Base-by-base conservation (phyloP, 1,140 invertebrate species). In the Drosophila eugracilis region DNA sequence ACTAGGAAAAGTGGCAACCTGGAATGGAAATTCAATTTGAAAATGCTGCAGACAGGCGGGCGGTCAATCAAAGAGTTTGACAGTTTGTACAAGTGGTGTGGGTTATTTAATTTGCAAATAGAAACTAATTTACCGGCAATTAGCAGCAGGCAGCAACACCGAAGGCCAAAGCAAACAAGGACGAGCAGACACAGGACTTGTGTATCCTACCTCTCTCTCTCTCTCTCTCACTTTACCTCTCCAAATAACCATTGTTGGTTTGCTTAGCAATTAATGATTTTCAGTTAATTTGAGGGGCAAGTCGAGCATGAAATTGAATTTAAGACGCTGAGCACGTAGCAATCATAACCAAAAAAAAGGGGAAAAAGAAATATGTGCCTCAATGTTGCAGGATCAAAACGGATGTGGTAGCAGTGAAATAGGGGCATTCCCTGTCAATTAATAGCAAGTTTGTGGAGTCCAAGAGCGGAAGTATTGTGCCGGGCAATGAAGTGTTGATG, bases 261-360 rank as follows among this genome's bases (percentile, higher is more conserved):
- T 69, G 62, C 37, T 67, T 28, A 67, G 49, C 70, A 73, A 73
- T 73, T 73, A 73, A 73, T 73, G 54, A 73, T 73, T 73, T 73
- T 59, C 57, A 59, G 57, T 62, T 73, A 73, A 73, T 73, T 73
- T 73, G 69, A 73, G 54, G n/a, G 44, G 26, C 57, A 45, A 73
- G 54, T 73, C 49, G 34, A 32, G 57, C 69, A 73, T 73, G 42
- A 62, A 73, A 73, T 73, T 63, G 70, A 73, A 54, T 62, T 73
- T 63, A 42, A 50, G 54, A 55, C 45, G 28, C 53, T 4, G n/a
- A 28, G 19, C 69, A 73, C 70, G 69, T 73, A 32, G 42, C 70
- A 73, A 63, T 73, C 55, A 73, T 63, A 73, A 72, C 47, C 54
- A 42, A 62, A 53, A 63, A n/a, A n/a, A n/a, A n/a, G n/a, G n/a